Evolutionary conservation across 2,113 vertebrate species (phyloP).

Genomic region (Hepsetus odoe): DNA sequence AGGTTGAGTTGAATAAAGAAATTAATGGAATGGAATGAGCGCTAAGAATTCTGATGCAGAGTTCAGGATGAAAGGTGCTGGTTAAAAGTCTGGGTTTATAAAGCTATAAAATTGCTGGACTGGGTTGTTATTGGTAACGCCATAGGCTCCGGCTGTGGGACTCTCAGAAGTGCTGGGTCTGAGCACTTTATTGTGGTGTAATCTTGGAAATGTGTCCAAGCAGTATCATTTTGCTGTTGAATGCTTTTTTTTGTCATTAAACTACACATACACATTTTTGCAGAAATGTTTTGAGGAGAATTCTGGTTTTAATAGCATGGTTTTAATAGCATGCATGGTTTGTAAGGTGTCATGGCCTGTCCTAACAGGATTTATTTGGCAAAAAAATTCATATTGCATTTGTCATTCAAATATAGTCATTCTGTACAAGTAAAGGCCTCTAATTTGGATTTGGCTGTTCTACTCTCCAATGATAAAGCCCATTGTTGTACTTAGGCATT

Average conservation of each 20-base stretch:
- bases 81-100: slow-evolving; percentile 50
- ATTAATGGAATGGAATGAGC: slow-evolving; percentile 36
- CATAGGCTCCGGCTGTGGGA: slow-evolving; percentile 18
- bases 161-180: slow-evolving; percentile 10
- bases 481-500: not conserved
- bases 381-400: not conserved
- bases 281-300: not conserved
- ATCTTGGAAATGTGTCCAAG: slow-evolving; percentile 13
- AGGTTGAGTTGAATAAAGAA: slow-evolving; percentile 43
- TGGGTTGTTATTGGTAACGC: slow-evolving; percentile 35
- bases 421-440: not conserved
- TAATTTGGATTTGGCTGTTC: slow-evolving; percentile 8
- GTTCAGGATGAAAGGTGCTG: slow-evolving; percentile 22
- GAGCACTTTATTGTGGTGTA: slow-evolving; percentile 19
- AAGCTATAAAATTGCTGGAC: slow-evolving; percentile 39
- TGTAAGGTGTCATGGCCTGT: slow-evolving; percentile 17
- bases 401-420: not conserved
- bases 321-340: not conserved
- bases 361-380: not conserved
- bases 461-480: not conserved
- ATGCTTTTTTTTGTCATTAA: slow-evolving; percentile 14
- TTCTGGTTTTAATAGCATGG: not conserved
- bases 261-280: too few relatives aligned
- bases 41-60: slow-evolving; percentile 29
- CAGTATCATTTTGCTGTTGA: slow-evolving; percentile 28